Conservation (phyloP, 2,797 vertebrate genomes). For the Sebastes cheni region DNA sequence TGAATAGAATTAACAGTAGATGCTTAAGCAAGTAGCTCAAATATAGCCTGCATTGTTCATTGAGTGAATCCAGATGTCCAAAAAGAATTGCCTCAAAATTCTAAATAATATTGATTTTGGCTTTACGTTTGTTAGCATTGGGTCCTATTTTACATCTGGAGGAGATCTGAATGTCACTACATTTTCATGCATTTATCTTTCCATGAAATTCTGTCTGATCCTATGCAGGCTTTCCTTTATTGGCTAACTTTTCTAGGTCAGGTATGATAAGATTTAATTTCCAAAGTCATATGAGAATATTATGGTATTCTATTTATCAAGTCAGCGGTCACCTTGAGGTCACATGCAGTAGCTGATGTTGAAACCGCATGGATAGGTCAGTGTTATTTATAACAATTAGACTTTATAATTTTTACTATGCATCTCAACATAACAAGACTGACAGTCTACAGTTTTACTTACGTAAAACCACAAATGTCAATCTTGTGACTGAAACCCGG, state of each 20-base stretch:
- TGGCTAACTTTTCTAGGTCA: background rate
- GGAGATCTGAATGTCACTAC: background rate
- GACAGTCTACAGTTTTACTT: no score
- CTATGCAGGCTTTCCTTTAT: background rate
- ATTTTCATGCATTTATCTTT: background rate
- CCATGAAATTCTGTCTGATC: background rate
- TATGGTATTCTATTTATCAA: background rate
- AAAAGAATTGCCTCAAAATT: constrained; percentile 4
- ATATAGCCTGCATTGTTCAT: constrained; percentile 1
- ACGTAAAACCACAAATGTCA: no score
- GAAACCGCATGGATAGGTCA: background rate
- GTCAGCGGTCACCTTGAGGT: background rate
- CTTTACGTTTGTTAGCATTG: background rate
- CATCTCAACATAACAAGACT: background rate
- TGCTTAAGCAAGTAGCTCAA: background rate
- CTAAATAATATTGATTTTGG: constrained; percentile 29
- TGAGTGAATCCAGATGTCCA: constrained; percentile 40
- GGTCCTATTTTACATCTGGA: background rate
- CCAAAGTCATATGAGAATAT: background rate
- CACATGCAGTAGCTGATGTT: background rate
- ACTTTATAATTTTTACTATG: background rate
- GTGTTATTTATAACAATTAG: background rate
- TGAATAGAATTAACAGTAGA: background rate
- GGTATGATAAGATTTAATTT: background rate
- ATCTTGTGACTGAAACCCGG: no score